Evolutionary conservation across 1,140 invertebrate species (phyloP), one percentile per base, ranked within the genome.

Genomic region (Nasonia vitripennis): DNA sequence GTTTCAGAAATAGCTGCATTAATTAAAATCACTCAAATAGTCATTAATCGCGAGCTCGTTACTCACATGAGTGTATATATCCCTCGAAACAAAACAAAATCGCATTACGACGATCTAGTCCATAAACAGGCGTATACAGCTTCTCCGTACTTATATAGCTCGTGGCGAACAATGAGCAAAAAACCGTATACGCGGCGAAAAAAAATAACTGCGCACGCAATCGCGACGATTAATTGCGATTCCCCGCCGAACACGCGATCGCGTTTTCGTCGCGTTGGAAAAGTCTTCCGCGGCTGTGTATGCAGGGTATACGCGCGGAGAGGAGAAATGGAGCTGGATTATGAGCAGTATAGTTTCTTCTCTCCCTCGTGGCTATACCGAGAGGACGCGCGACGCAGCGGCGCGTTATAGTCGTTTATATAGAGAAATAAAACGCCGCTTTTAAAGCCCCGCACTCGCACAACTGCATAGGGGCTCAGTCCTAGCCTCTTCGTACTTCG

Each of bases 161-260:
- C 7, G 31, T 1, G 2, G 23, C n/a, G 31, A 74, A 84, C 83
- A 84, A 84, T 84, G 68, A 84, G 67, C 0, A 80, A 62, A 84
- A 62, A 80, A 78, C 5, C 51, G 17, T 17, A 20, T 10, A 20
- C 17, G 71, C n/a, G 71, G 6, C 14, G 20, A 14, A 11, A 9
- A 14, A 14, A 34, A 41, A 77, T 17, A 73, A 5, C 55, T 10
- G 70, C 23, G 71, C 81, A 78, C 81, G 82, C 75, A 34, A 78
- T 70, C 45, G 27, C 73, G 34, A 71, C 62, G 75, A 78, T 83
- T 83, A 83, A 83, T 83, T 78, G 37, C 81, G 74, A 83, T 83
- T 77, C 55, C 55, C 31, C 55, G 37, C 12, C 7, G 7, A 45
- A 68, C 80, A 74, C 80, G 80, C 80, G 70, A 81, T 81, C 45